Conservation (phyloP, 1,140 invertebrate genomes). For the Penaeus indicus region DNA sequence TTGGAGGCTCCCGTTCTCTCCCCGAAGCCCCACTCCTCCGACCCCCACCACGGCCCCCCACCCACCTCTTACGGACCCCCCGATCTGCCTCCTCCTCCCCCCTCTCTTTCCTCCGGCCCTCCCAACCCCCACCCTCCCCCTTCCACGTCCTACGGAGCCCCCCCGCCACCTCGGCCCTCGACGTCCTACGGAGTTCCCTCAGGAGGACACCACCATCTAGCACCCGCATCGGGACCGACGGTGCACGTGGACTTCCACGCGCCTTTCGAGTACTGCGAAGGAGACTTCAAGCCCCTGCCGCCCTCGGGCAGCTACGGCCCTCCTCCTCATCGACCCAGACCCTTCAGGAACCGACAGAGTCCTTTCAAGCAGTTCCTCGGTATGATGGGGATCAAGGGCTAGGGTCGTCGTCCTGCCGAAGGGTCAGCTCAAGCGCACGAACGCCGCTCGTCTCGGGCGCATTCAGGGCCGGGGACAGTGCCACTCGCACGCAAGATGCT, state of each 20-base stretch:
- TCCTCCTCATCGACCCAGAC: background rate
- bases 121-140: constrained; percentile 16
- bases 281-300: constrained; percentile 40
- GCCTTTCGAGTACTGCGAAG: constrained; percentile 47
- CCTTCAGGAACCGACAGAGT: background rate
- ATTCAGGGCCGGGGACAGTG: no score
- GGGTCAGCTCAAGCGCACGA: no score
- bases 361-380: constrained; percentile 40
- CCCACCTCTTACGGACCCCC: constrained; percentile 27
- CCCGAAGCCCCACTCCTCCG: constrained; percentile 1
- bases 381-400: constrained; percentile 31
- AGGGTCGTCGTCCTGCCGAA: background rate
- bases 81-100: constrained; percentile 1
- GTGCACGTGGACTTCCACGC: constrained; percentile 32
- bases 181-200: background rate
- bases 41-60: constrained; percentile 20
- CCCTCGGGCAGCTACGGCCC: constrained; percentile 26
- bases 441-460: no score
- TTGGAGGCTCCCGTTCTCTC: background rate
- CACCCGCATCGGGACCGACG: background rate
- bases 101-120: constrained; percentile 16
- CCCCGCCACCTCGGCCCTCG: background rate
- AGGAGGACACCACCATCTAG: background rate
- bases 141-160: constrained; percentile 31
- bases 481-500: no score